Percentiles rank a stretch among this genome's conserved stretches.
Evolutionary conservation across 2,888 invertebrate genomes (phyloP).

Genomic region (Cyclophora albipunctata): DNA sequence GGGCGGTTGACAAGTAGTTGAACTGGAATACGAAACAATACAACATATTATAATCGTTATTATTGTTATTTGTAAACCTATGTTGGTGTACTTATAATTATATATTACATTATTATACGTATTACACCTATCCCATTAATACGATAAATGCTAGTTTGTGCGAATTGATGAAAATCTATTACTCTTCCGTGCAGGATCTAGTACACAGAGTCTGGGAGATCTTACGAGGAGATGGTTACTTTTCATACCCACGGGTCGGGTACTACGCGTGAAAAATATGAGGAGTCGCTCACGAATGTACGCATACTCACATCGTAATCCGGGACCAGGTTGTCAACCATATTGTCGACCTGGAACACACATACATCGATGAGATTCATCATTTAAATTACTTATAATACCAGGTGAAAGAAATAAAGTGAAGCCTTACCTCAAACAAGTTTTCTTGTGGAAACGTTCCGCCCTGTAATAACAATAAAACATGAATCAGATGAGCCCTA

Average conservation of each 20-base stretch:
- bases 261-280: too few species aligned
- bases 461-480: slow-evolving; percentile 36
- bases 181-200: too few species aligned
- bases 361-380: not conserved
- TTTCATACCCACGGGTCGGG: too few species aligned
- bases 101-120: too few species aligned
- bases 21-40: slow-evolving; percentile 19
- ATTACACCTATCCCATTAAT: too few species aligned
- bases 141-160: too few species aligned
- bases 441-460: slow-evolving; percentile 56
- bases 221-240: too few species aligned
- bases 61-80: not conserved
- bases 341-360: slow-evolving; percentile 31
- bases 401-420: too few species aligned
- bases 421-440: slow-evolving; percentile 41
- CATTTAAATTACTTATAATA: not conserved
- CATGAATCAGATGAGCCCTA: not conserved
- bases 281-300: too few species aligned
- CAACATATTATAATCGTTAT: not conserved
- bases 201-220: too few species aligned
- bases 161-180: too few species aligned
- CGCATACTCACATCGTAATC: slow-evolving; percentile 39
- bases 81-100: not conserved
- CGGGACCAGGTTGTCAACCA: slow-evolving; percentile 28
- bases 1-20: slow-evolving; percentile 30